These are phyloP conservation scores for Bagarius yarrelli DNA, from an alignment of 2,113 vertebrate genomes.

Conservation along the genomic window DNA sequence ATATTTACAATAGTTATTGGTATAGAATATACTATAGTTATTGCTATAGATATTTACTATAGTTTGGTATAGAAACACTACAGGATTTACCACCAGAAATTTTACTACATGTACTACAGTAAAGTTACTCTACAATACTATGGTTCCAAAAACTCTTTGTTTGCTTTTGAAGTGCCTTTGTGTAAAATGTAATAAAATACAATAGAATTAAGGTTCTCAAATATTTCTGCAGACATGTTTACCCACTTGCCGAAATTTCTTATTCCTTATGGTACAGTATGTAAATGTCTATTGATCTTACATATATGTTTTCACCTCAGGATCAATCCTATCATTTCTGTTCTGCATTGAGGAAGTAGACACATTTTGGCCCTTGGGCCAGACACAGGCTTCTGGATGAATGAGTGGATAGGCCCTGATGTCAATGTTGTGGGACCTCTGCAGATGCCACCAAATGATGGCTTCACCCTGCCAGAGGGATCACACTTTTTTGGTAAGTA, in stretches of 20 bases:
- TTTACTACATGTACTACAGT: no score
- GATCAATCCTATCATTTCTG: slow-evolving; percentile 16
- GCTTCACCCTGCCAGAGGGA: slow-evolving; percentile 82
- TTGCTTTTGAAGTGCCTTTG: neutral
- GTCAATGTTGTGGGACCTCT: slow-evolving; percentile 85
- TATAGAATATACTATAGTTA: no score
- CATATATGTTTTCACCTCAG: neutral
- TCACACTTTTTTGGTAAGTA: slow-evolving; percentile 87
- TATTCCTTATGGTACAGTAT: neutral
- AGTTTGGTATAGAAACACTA: no score
- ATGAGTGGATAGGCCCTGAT: slow-evolving; percentile 81
- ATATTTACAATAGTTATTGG: no score
- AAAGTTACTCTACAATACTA: no score
- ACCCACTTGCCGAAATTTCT: neutral
- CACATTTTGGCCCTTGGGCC: slow-evolving; percentile 39
- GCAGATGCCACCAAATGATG: slow-evolving; percentile 80
- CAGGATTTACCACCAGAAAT: no score
- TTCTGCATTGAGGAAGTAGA: neutral
- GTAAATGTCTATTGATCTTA: neutral
- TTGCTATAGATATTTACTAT: no score
- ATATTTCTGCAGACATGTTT: neutral
- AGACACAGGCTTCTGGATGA: slow-evolving; percentile 68
- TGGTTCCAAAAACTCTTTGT: neutral
- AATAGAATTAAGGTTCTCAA: neutral
- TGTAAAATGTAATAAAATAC: neutral